Evolutionary conservation across 2,888 invertebrate genomes (phyloP), one percentile per base, ranked within the genome.

Genomic region (Callyntrura guangdongensis): DNA sequence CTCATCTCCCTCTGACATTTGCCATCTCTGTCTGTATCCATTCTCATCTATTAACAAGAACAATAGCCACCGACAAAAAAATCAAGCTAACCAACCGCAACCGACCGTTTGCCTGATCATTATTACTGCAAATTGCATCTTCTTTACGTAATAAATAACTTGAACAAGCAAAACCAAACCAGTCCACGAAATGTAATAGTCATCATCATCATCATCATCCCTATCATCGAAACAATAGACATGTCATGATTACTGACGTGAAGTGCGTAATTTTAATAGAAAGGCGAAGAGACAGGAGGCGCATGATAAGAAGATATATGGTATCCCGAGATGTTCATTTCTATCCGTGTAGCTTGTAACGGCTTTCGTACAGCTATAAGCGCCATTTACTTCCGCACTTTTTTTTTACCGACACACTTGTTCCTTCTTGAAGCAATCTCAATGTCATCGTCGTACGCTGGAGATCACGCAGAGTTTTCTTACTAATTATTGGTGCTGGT

Each of bases 311-410:
- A 59, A 6, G 17, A 59, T 59, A 53, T n/a, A n/a, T n/a, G n/a
- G n/a, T n/a, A n/a, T n/a, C n/a, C n/a, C n/a, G n/a, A n/a, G n/a
- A n/a, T n/a, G n/a, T n/a, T n/a, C n/a, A n/a, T n/a, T n/a, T n/a
- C n/a, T n/a, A n/a, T n/a, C n/a, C n/a, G n/a, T n/a, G n/a, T n/a
- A n/a, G n/a, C n/a, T n/a, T n/a, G n/a, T n/a, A n/a, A n/a, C n/a
- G n/a, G n/a, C 53, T 53, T 53, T 9, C 3, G 14, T 9, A 53
- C 11, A 53, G 11, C 53, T 14, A 53, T 53, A 53, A 64, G 17
- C 17, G 20, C 14, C 17, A 22, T 25, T 9, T 59, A 87, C 88
- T 88, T 88, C 88, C 88, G 88, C 56, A 88, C 81, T 88, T 81
- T 86, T 86, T 69, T 64, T 77, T 45, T 69, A 25, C 49, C 59